Percentiles rank a stretch among this genome's conserved stretches.
Conservation (phyloP, 2,113 vertebrate genomes). For the Sapajus apella region DNA sequence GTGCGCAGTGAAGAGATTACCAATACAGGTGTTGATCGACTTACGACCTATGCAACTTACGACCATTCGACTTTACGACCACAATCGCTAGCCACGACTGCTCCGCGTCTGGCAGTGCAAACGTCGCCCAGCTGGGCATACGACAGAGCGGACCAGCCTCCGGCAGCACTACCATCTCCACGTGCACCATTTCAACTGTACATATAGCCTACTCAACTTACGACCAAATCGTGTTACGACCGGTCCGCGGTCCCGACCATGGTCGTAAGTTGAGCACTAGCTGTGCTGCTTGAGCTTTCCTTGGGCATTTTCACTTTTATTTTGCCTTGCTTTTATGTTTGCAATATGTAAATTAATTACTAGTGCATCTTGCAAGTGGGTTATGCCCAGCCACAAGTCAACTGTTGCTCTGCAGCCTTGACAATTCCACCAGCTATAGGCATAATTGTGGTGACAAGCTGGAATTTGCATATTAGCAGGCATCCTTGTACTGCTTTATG, state of each 20-base stretch:
- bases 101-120: no score
- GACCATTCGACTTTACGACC: no score
- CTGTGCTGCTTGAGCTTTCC: slow-evolving; percentile 46
- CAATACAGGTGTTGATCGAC: neutral
- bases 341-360: slow-evolving; percentile 78
- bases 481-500: neutral
- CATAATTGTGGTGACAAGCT: slow-evolving; percentile 63
- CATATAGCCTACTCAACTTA: no score
- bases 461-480: slow-evolving; percentile 68
- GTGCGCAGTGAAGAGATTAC: slow-evolving; percentile 51
- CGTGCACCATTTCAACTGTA: no score
- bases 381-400: slow-evolving; percentile 52
- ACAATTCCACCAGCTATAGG: slow-evolving; percentile 42
- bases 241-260: no score
- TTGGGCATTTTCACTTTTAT: slow-evolving; percentile 55
- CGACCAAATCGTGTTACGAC: no score
- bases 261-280: no score
- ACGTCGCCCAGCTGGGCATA: no score
- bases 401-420: slow-evolving; percentile 42
- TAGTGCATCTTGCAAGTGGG: slow-evolving; percentile 59
- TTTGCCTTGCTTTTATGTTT: slow-evolving; percentile 76
- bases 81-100: no score
- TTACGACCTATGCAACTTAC: no score
- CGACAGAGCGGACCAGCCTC: no score
- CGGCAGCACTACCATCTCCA: no score